These are phyloP conservation scores for Pelagia noctiluca DNA, from an alignment of 30 jellyfish, hydroid and myxozoan species.

Conservation along the genomic window DNA sequence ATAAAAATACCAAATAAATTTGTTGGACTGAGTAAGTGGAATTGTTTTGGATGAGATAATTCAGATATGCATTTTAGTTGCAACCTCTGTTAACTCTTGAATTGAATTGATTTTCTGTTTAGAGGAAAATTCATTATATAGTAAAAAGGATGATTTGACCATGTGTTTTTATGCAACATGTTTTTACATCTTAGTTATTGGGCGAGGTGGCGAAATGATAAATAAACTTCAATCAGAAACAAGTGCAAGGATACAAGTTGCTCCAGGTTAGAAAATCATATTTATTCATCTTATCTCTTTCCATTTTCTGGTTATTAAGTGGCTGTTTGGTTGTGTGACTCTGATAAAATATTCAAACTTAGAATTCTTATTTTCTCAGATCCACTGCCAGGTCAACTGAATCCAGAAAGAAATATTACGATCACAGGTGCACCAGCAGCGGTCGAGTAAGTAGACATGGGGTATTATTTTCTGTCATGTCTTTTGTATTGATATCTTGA, in stretches of 20 bases:
- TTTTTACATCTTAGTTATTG: constrained; percentile 71
- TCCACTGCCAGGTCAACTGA: constrained; percentile 91
- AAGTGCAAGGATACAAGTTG: constrained; percentile 96
- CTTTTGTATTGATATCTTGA: not conserved
- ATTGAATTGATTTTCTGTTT: too few species aligned
- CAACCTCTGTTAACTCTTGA: too few species aligned
- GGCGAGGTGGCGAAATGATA: constrained; percentile 98
- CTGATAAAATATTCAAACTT: too few species aligned
- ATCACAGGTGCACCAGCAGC: constrained; percentile 91
- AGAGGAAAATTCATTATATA: too few species aligned
- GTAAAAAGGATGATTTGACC: not conserved
- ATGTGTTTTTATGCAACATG: not conserved
- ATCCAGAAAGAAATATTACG: constrained; percentile 82
- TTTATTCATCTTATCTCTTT: too few species aligned
- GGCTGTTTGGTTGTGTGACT: too few species aligned
- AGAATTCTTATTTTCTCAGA: constrained; percentile 40
- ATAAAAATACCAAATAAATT: constrained; percentile 83
- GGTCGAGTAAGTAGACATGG: constrained; percentile 81
- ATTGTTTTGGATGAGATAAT: too few species aligned
- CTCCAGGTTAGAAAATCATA: constrained; percentile 97
- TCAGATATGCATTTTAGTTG: too few species aligned
- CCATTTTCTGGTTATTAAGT: too few species aligned
- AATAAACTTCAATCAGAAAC: constrained; percentile 93
- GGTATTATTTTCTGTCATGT: not conserved
- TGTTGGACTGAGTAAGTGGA: constrained; percentile 92